Percentiles rank a stretch among this genome's conserved stretches.
These are phyloP conservation scores for Sinodicranocentrus sp. DNA, from an alignment of 2,888 invertebrate species.

Conservation along the genomic window DNA sequence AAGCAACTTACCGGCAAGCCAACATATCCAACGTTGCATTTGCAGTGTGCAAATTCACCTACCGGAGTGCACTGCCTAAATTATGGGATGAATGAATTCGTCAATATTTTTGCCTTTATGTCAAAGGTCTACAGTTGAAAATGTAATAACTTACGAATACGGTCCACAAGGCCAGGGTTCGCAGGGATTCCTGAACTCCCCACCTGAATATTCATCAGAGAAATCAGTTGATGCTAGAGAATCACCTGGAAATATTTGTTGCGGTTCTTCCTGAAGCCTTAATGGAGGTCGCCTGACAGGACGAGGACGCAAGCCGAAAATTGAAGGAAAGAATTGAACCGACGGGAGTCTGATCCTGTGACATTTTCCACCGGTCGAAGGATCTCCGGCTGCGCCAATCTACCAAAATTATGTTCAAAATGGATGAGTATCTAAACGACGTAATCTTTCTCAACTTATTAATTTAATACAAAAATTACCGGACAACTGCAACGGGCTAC, in stretches of 20 bases:
- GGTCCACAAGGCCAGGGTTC: slow-evolving; percentile 70
- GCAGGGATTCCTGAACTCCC: slow-evolving; percentile 32
- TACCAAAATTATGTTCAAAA: background rate
- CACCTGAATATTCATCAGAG: slow-evolving; percentile 22
- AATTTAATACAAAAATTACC: slow-evolving; percentile 22
- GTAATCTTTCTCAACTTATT: no score
- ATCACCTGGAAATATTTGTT: slow-evolving; percentile 35
- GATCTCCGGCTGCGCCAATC: slow-evolving; percentile 50
- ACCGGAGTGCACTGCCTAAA: slow-evolving; percentile 66
- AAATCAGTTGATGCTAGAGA: slow-evolving; percentile 12
- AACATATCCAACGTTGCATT: slow-evolving; percentile 60
- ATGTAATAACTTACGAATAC: slow-evolving; percentile 34
- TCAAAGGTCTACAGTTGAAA: background rate
- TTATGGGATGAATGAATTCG: background rate
- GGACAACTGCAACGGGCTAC: slow-evolving; percentile 60
- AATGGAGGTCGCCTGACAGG: slow-evolving; percentile 24
- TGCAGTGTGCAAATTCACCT: slow-evolving; percentile 65
- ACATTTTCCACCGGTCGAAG: slow-evolving; percentile 47
- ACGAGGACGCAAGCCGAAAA: slow-evolving; percentile 24
- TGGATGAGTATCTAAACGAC: slow-evolving; percentile 7
- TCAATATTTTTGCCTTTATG: slow-evolving; percentile 2
- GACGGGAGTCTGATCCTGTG: slow-evolving; percentile 54
- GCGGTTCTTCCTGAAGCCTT: slow-evolving; percentile 14
- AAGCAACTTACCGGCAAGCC: slow-evolving; percentile 42
- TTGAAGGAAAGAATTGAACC: slow-evolving; percentile 59